These are phyloP conservation scores for Mythimna ferrago DNA, from an alignment of 2,888 invertebrate genomes.

Conservation along the genomic window DNA sequence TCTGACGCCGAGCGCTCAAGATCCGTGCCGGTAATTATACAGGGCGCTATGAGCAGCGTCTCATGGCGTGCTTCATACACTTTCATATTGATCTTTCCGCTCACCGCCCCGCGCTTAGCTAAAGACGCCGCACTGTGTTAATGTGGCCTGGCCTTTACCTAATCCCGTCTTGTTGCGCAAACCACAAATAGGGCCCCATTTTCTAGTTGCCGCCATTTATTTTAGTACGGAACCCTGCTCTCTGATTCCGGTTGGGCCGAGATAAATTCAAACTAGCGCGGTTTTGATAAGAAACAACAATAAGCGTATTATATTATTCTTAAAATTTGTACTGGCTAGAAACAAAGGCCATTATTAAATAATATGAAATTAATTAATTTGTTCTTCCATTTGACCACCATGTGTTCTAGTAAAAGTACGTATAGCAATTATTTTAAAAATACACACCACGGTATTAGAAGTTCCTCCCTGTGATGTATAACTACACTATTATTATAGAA, in stretches of 20 bases:
- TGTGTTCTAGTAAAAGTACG: conserved; percentile 17
- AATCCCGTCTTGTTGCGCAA: no score
- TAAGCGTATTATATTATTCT: conserved; percentile 22
- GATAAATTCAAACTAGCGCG: conserved; percentile 6
- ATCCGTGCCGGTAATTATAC: no score
- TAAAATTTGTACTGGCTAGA: not conserved
- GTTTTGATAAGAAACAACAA: conserved; percentile 19
- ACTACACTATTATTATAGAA: no score
- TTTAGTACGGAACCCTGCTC: not conserved
- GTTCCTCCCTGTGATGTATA: not conserved
- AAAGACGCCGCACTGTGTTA: no score
- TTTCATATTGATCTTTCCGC: no score
- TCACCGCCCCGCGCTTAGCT: no score
- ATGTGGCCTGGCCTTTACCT: no score
- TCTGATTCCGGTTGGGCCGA: not conserved
- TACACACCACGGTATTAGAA: not conserved
- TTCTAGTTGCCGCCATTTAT: not conserved
- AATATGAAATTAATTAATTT: not conserved
- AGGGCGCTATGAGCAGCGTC: no score
- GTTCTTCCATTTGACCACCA: conserved; percentile 15
- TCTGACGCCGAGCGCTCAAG: no score
- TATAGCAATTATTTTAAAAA: not conserved
- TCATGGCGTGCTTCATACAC: no score
- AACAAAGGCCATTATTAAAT: not conserved
- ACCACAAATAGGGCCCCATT: not conserved